These are phyloP conservation scores for Tipula helvola DNA, from an alignment of 2,888 invertebrate genomes.

Conservation along the genomic window DNA sequence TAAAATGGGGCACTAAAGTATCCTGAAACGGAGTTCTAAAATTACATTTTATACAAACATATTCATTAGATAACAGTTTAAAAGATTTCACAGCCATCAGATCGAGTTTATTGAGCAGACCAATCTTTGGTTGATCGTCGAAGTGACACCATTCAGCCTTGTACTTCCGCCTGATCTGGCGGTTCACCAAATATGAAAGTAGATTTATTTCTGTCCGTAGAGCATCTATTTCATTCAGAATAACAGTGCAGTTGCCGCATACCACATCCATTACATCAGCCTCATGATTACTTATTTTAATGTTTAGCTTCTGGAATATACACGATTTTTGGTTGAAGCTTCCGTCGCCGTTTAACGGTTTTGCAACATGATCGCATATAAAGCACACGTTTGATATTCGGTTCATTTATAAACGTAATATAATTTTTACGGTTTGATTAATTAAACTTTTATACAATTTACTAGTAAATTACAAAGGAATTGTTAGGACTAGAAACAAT, in stretches of 20 bases:
- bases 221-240: not conserved
- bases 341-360: not conserved
- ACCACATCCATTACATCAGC: not conserved
- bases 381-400: not conserved
- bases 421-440: not conserved
- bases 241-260: not conserved
- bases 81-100: not conserved
- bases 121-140: not conserved
- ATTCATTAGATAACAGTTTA: not conserved
- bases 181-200: not conserved
- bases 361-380: not conserved
- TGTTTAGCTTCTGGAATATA: not conserved
- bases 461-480: too few relatives aligned
- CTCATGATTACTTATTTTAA: not conserved
- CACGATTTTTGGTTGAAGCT: not conserved
- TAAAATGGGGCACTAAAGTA: not conserved
- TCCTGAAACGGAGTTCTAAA: not conserved
- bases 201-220: not conserved
- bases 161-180: not conserved
- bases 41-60: not conserved
- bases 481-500: too few relatives aligned
- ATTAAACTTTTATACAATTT: not conserved
- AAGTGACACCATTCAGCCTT: not conserved
- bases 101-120: not conserved
- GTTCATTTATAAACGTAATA: not conserved